Conservation (phyloP, 2,888 invertebrate species). For the Aspidapion aeneum region DNA sequence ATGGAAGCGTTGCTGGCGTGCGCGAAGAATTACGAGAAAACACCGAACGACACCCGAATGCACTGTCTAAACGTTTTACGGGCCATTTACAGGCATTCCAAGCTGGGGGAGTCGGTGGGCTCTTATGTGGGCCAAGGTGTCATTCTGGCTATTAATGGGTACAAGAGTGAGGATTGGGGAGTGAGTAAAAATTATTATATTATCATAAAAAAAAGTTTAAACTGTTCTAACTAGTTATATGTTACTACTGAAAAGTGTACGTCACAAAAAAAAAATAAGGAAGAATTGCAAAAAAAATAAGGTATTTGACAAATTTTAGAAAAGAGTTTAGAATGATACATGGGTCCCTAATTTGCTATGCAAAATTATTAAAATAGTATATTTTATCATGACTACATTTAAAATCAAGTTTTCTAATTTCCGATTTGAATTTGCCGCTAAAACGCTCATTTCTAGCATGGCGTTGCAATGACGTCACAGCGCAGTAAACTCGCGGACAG, state of each 20-base stretch:
- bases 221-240: not conserved
- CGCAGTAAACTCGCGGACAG: too few species aligned
- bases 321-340: too few species aligned
- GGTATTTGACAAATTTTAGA: too few species aligned
- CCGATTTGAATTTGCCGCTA: too few species aligned
- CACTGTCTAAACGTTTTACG: slow-evolving; percentile 88
- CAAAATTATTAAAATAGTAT: too few species aligned
- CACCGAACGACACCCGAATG: slow-evolving; percentile 54
- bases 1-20: slow-evolving; percentile 54
- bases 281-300: not conserved
- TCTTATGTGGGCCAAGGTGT: slow-evolving; percentile 69
- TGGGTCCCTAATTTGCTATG: too few species aligned
- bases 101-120: slow-evolving; percentile 68
- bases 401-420: too few species aligned
- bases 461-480: too few species aligned
- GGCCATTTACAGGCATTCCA: slow-evolving; percentile 72
- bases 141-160: slow-evolving; percentile 68
- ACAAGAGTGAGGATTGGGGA: slow-evolving; percentile 72
- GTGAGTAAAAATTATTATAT: too few species aligned
- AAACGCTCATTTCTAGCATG: too few species aligned
- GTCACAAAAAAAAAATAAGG: not conserved
- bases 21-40: slow-evolving; percentile 39
- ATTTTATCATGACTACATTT: too few species aligned
- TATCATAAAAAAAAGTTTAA: not conserved
- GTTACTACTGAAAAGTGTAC: not conserved